These are phyloP conservation scores for Lathronympha strigana DNA, from an alignment of 2,888 invertebrate genomes.

Conservation along the genomic window DNA sequence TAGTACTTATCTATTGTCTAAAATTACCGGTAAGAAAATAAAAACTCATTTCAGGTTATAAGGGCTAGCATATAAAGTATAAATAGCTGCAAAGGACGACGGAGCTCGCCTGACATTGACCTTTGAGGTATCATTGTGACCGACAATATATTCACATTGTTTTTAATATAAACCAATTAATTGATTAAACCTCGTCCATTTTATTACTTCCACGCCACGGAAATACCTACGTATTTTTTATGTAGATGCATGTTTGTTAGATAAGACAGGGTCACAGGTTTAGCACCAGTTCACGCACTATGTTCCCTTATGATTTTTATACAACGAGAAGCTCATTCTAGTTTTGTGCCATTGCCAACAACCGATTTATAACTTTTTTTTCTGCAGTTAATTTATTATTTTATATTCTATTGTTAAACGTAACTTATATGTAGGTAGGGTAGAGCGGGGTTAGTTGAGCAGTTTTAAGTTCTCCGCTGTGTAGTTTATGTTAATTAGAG, in stretches of 20 bases:
- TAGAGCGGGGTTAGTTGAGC: too few species aligned
- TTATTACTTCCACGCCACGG: constrained; percentile 48
- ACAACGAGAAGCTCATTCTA: too few species aligned
- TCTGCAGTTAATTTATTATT: too few species aligned
- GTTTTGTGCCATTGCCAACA: too few species aligned
- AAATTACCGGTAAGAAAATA: too few species aligned
- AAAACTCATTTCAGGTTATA: neutral
- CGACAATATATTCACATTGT: constrained; percentile 30
- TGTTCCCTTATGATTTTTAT: neutral
- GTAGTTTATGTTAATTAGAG: too few species aligned
- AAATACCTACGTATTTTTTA: constrained; percentile 38
- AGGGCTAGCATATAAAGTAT: neutral
- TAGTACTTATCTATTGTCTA: too few species aligned
- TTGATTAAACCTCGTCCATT: constrained; percentile 49
- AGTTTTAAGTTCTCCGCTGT: too few species aligned
- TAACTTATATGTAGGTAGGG: too few species aligned
- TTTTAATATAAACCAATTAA: constrained; percentile 42
- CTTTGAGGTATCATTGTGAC: constrained; percentile 30
- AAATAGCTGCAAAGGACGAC: constrained; percentile 8
- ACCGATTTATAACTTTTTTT: too few species aligned
- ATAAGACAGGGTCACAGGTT: constrained; percentile 21
- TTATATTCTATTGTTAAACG: too few species aligned
- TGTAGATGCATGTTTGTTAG: constrained; percentile 25
- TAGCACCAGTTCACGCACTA: constrained; percentile 22
- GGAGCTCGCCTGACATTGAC: constrained; percentile 27